Base-by-base conservation (phyloP, 1,140 invertebrate genomes). In the Spodoptera litura region DNA sequence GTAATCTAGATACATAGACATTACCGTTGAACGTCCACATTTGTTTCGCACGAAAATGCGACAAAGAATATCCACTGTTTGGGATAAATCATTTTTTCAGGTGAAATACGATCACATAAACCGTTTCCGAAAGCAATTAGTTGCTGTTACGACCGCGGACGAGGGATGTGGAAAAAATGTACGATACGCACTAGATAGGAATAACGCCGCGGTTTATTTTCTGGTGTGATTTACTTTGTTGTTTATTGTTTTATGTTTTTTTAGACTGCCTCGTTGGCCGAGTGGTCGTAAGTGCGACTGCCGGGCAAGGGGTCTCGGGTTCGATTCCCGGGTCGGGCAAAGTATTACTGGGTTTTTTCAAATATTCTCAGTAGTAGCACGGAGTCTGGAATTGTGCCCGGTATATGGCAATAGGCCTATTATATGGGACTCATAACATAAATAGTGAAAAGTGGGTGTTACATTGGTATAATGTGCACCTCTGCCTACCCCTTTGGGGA, bases 51-150 rank as follows among this genome's bases (percentile, higher is more conserved):
- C 83, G 87, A 87, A 89, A 86, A 91, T 82, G 83, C 82, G 75
- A 85, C 79, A 87, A 85, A 85, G 86, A 87, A 89, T 83, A 83
- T 70, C 75, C 74, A 68, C 79, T 83, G 84, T 83, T 82, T 80
- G 81, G 80, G 81, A 88, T 92, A 93, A 93, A 93, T 93, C 91
- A 93, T 92, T 89, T 77, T 93, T 93, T 89, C 89, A 89, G 86
- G 91, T 93, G 89, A 93, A 90, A 92, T 93, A 93, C 89, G 91
- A 91, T 89, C 91, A 83, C 89, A 93, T 93, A 93, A 93, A 93
- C 79, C 90, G 89, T 91, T 93, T 93, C 91, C 90, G 90, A 92
- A 93, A 91, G 87, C 91, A 93, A 93, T 93, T 93, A 93, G 90
- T 92, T 88, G 78, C 85, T 88, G 90, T 93, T 90, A 90, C 90